Percentiles rank a stretch among this genome's conserved stretches.
Evolutionary conservation across 1,140 invertebrate genomes (phyloP).

Genomic region (Bathynomus jamesi): DNA sequence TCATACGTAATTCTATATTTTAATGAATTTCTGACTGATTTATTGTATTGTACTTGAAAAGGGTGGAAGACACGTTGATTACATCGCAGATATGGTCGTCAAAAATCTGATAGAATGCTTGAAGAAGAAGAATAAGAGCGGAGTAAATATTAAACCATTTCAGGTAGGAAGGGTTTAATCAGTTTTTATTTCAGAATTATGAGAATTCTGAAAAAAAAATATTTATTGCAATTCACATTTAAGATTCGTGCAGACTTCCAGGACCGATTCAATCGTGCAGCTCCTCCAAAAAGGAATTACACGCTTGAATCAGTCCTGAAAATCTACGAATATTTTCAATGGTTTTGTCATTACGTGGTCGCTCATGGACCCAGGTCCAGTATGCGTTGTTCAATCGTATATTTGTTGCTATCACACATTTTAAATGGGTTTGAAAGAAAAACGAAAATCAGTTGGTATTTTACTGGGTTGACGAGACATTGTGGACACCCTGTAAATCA

Average conservation of each 20-base stretch:
- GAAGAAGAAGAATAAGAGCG: conserved; percentile 88
- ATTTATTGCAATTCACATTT: no score
- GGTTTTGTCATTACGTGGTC: no score
- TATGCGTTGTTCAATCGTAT: neutral
- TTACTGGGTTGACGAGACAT: neutral
- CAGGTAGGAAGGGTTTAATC: conserved; percentile 42
- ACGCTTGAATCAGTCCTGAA: neutral
- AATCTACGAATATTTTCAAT: no score
- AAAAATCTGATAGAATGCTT: conserved; percentile 82
- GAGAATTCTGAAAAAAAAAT: neutral
- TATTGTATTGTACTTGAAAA: no score
- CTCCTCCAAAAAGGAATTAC: no score
- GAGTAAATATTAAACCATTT: conserved; percentile 72
- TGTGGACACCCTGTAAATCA: neutral
- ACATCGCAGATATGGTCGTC: conserved; percentile 77
- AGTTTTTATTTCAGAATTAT: neutral
- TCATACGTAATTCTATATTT: no score
- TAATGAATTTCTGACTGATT: no score
- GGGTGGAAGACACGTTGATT: conserved; percentile 96
- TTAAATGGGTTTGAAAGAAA: neutral
- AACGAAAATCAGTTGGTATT: neutral
- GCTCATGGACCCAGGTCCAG: no score
- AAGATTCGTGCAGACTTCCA: no score
- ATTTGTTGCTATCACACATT: no score
- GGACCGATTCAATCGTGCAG: no score